Conservation (phyloP, 2,113 vertebrate genomes). For the Tympanuchus pallidicinctus region DNA sequence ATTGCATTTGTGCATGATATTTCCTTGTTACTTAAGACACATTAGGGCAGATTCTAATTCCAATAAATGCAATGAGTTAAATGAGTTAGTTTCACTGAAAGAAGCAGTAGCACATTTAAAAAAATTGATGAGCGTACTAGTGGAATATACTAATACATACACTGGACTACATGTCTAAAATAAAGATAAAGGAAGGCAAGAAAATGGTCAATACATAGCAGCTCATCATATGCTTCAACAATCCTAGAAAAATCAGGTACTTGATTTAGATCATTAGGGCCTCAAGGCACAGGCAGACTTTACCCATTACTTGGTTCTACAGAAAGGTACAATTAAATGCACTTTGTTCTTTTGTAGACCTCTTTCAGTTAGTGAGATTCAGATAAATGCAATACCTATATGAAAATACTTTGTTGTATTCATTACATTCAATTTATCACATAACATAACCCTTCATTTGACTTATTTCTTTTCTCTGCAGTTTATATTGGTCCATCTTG, state of each 20-base stretch:
- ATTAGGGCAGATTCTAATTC: background rate
- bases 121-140: background rate
- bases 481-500: constrained; percentile 97
- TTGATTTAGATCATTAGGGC: background rate
- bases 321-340: background rate
- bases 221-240: background rate
- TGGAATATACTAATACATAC: background rate
- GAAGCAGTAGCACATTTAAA: background rate
- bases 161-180: background rate
- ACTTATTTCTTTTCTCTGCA: constrained; percentile 72
- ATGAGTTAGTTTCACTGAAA: background rate
- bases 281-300: background rate
- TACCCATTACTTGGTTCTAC: background rate
- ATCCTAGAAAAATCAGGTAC: background rate
- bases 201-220: background rate
- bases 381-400: background rate
- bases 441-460: background rate
- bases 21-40: background rate
- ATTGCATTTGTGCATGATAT: background rate
- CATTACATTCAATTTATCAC: background rate
- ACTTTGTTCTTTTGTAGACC: background rate
- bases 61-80: background rate
- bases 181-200: background rate
- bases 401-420: background rate
- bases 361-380: background rate